Evolutionary conservation across 2,113 vertebrate species (phyloP), one percentile per base, ranked within the genome.

Genomic region (Crotalus horridus): DNA sequence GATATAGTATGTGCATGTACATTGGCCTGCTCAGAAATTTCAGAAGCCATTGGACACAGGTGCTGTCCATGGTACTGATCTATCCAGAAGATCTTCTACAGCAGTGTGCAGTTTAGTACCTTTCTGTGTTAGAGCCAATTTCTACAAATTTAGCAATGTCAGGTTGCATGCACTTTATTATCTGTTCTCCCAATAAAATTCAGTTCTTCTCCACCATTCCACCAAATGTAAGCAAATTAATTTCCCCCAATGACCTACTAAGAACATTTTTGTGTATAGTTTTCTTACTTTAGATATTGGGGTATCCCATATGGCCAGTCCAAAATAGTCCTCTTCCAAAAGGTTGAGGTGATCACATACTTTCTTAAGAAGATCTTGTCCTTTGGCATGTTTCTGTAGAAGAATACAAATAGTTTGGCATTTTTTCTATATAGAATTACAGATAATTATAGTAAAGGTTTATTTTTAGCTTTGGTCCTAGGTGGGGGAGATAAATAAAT

Each of bases 281-380:
- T 51, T 92, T 55, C 97, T 96, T 96, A 99, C 99, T 98, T 99
- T 99, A 89, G 98, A 97, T 6, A 95, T 97, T 24, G 97, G 94
- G 0, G 97, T 98, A 92, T 99, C 99, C 98, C 98, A 99, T 97
- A 99, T 96, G 89, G 98, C 98, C 94, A 99, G 97, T 10, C 98
- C 98, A 93, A 99, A 99, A 95, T 99, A 99, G 97, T 99, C 99
- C 95, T 99, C 99, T 97, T 99, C 99, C 96, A 99, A 96, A 91
- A 99, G 98, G 95, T 99, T 99, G 95, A 99, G 98, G 95, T 99
- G 99, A 92, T 99, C 99, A 15, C 99, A 99, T 55, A 99, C 99
- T 96, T 98, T 98, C 89, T 98, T 98, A 94, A 99, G 99, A 48
- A 99, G 96, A 81, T 99, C 99, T 94, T 99, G 99, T 26, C 99